Evolutionary conservation across 2,113 vertebrate genomes (phyloP).

Genomic region (Laticauda laticaudata): DNA sequence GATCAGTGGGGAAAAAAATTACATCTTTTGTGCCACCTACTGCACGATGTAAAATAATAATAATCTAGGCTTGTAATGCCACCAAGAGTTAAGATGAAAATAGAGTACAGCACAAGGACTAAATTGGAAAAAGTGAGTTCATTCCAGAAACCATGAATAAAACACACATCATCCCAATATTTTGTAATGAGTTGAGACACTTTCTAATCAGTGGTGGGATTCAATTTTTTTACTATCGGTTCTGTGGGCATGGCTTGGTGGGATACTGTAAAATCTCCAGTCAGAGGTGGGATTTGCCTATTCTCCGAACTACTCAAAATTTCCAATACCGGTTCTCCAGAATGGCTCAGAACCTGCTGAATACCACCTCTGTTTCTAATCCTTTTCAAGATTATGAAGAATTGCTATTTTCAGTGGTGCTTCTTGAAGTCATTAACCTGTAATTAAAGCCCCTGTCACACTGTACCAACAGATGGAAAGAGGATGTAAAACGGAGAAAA

Average conservation of each 20-base stretch:
- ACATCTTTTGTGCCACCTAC: constrained; percentile 72
- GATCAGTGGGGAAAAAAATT: constrained; percentile 33
- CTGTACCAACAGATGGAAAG: too few relatives aligned
- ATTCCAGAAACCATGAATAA: constrained; percentile 31
- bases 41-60: constrained; percentile 43
- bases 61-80: constrained; percentile 28
- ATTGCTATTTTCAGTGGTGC: neutral
- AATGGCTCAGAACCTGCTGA: too few relatives aligned
- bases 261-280: too few relatives aligned
- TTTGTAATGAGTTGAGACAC: neutral
- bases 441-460: too few relatives aligned
- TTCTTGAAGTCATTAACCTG: neutral
- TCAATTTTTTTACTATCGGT: too few relatives aligned
- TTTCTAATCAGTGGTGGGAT: neutral
- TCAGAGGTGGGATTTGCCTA: too few relatives aligned
- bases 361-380: neutral
- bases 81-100: neutral
- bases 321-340: too few relatives aligned
- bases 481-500: too few relatives aligned
- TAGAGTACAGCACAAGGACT: neutral
- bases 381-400: neutral
- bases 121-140: constrained; percentile 3
- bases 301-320: too few relatives aligned
- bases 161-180: neutral
- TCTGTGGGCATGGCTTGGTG: too few relatives aligned